phyloP scores from a whole-genome alignment of 1,140 invertebrate species.

The Hylaeus volcanicus region DNA sequence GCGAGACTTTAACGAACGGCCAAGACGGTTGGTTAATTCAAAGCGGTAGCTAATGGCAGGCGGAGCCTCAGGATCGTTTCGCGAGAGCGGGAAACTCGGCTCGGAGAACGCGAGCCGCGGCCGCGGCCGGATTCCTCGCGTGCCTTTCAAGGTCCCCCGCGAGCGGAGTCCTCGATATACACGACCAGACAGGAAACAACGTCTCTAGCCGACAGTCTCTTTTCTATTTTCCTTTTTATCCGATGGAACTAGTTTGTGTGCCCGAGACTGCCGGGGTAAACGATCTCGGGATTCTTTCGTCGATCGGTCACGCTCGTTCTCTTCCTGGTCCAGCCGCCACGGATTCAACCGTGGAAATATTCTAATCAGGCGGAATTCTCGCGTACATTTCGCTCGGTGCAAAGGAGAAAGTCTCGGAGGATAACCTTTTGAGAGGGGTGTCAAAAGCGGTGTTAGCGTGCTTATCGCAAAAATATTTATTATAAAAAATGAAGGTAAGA shows the following conservation, averaged over 20 bases:
- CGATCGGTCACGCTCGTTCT: background rate
- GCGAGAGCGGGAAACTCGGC: constrained; percentile 33
- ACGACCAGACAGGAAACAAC: constrained; percentile 24
- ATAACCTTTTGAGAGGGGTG: no score
- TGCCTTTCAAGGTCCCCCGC: constrained; percentile 46
- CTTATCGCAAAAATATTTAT: no score
- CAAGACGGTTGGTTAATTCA: constrained; percentile 30
- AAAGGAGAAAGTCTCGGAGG: no score
- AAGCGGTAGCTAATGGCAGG: constrained; percentile 26
- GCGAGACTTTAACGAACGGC: constrained; percentile 44
- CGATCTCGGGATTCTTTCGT: constrained; percentile 12
- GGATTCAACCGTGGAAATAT: no score
- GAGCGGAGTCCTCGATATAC: constrained; percentile 17
- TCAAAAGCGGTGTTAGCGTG: no score
- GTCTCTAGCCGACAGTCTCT: background rate
- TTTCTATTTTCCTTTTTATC: constrained; percentile 26
- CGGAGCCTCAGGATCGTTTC: constrained; percentile 23
- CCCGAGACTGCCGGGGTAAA: background rate
- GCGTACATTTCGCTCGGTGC: no score
- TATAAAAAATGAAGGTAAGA: no score
- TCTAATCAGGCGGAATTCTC: no score
- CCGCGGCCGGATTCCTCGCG: constrained; percentile 40
- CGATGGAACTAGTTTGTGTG: constrained; percentile 4
- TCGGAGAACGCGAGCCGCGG: constrained; percentile 1
- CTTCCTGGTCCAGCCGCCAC: background rate